Conservation (phyloP, 2,888 invertebrate genomes). For the Masnerella sp. region DNA sequence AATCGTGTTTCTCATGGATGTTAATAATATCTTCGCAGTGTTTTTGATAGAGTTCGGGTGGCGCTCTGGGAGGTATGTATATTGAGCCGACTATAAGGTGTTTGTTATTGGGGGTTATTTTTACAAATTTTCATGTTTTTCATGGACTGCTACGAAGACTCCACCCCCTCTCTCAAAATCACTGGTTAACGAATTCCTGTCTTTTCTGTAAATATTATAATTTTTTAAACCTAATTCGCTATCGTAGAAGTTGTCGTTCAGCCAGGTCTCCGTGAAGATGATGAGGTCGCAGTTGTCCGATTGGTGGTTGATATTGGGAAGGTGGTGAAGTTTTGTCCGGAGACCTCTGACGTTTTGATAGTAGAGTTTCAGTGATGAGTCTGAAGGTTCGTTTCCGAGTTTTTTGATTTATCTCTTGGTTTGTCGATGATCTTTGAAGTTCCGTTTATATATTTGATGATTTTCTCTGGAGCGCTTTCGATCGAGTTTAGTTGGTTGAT, state of each 20-base stretch:
- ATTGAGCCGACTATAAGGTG: not conserved
- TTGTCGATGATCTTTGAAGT: not conserved
- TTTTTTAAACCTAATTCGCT: conserved; percentile 6
- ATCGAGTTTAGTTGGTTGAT: not conserved
- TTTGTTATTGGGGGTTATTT: not conserved
- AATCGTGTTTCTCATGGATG: no score
- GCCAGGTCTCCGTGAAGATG: conserved; percentile 14
- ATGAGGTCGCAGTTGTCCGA: conserved; percentile 5
- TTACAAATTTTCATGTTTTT: not conserved
- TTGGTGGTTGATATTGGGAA: not conserved
- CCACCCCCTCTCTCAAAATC: not conserved
- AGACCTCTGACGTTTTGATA: not conserved
- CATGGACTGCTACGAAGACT: not conserved
- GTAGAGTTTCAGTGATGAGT: not conserved
- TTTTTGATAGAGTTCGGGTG: not conserved
- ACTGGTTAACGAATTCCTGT: not conserved
- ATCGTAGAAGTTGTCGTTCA: not conserved
- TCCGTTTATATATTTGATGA: conserved; percentile 1
- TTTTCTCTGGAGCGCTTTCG: not conserved
- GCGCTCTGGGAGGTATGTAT: conserved; percentile 2
- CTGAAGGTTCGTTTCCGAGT: not conserved
- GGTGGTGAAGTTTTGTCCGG: not conserved
- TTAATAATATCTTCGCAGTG: no score
- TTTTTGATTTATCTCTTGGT: not conserved
- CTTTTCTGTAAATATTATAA: conserved; percentile 15